Evolutionary conservation across 2,797 vertebrate species (phyloP), one percentile per base, ranked within the genome.

Genomic region (Fistularia commersonii): DNA sequence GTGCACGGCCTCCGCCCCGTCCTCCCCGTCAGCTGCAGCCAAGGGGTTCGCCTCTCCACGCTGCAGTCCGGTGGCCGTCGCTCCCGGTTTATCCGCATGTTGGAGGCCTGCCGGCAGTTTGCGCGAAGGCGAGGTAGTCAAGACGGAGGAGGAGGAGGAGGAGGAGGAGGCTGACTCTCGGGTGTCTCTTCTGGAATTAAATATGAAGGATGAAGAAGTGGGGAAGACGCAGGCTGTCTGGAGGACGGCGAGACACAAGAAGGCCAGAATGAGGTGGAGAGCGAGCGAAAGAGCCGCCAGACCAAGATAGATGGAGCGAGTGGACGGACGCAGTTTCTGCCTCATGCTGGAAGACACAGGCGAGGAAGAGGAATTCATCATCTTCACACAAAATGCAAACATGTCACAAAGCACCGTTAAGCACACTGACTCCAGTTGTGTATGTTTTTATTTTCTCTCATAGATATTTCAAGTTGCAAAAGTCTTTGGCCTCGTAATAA

Each of bases 251-350:
- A 88, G 57, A 55, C 87, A 84, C 48, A 89, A 82, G 10, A 82
- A 34, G 8, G 82, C 85, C 73, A 89, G 66, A 1, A 89, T 68
- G 53, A 89, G 61, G 57, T 91, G 87, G 47, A 89, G 72, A 57
- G 75, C 62, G 31, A 90, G 65, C 42, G 84, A 89, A 23, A 89
- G 52, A 48, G 68, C 78, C 0, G 84, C 77, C 73, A 90, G 74
- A 41, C 69, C 61, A 34, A 87, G 77, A 47, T 82, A 90, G 53
- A 87, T 46, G 37, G 82, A 77, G 55, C 61, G 81, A 7, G 81
- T 78, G 57, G 86, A 74, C 5, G 67, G 76, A 36, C 66, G 57
- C 32, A 58, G 43, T 35, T 51, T 72, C 36, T 44, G 51, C 46
- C 61, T 80, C 46, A 71, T 89, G 70, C 79, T 84, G 74, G 23